Conservation (phyloP, 2,113 vertebrate genomes). For the Leucopsar rothschildi region DNA sequence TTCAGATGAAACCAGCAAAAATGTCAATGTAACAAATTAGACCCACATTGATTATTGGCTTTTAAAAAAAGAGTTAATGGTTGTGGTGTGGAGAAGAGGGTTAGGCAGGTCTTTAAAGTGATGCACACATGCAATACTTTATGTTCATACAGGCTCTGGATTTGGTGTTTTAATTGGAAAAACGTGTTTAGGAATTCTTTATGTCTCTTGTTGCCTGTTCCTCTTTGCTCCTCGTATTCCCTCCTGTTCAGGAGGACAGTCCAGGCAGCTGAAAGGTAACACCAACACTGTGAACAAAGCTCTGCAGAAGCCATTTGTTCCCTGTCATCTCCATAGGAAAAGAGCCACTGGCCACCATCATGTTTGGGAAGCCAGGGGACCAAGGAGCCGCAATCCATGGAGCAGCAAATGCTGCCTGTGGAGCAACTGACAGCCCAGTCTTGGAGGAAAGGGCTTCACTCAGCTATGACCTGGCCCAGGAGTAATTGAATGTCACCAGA, state of each 20-base stretch:
- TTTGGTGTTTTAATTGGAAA: not conserved
- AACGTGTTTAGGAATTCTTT: not conserved
- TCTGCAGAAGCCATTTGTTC: not conserved
- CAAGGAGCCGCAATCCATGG: not conserved
- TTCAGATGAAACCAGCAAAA: slow-evolving; percentile 72
- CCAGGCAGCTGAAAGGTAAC: fast-evolving
- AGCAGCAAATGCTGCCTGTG: fast-evolving
- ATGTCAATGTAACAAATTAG: slow-evolving; percentile 76
- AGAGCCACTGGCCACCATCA: fast-evolving
- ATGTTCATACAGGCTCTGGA: not conserved
- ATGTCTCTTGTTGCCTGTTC: not conserved
- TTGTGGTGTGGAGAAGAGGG: slow-evolving; percentile 43
- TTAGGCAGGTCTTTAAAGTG: slow-evolving; percentile 60
- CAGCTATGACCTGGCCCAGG: fast-evolving
- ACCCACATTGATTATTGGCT: slow-evolving; percentile 75
- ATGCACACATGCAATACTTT: not conserved
- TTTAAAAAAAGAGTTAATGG: slow-evolving; percentile 62
- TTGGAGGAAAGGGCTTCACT: not conserved
- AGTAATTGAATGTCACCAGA: not conserved
- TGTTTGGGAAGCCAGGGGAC: not conserved
- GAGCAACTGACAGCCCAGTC: not conserved
- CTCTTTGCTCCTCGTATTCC: not conserved
- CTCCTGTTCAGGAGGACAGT: not conserved
- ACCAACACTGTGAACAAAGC: fast-evolving
- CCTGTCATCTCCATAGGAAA: not conserved